Evolutionary conservation across 2,888 invertebrate genomes (phyloP).

Genomic region (Amphipyra berbera): DNA sequence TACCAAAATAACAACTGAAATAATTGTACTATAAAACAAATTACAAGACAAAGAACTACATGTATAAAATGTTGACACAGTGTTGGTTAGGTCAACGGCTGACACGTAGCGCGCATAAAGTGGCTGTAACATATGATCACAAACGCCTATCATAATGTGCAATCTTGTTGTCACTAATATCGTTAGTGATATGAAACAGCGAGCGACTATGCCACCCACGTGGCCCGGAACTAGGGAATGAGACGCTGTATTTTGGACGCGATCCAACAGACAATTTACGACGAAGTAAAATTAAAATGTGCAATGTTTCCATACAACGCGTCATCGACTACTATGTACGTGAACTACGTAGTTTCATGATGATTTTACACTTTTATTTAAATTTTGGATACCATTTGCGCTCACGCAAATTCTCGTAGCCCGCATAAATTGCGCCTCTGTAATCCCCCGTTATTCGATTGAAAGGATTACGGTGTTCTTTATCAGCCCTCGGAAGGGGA

Average conservation of each 20-base stretch:
- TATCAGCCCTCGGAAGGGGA: constrained; percentile 75
- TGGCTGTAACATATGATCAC: constrained; percentile 47
- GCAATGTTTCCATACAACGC: constrained; percentile 65
- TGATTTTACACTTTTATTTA: constrained; percentile 64
- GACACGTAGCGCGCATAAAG: constrained; percentile 32
- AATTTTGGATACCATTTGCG: constrained; percentile 34
- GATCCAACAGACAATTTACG: constrained; percentile 82
- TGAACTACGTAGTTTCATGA: constrained; percentile 27
- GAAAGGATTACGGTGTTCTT: constrained; percentile 83
- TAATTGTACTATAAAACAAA: constrained; percentile 9
- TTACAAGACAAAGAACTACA: constrained; percentile 10
- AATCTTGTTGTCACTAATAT: constrained; percentile 71
- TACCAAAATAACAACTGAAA: constrained; percentile 1
- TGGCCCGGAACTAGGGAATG: constrained; percentile 69
- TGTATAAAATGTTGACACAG: constrained; percentile 32
- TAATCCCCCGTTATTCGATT: constrained; percentile 80
- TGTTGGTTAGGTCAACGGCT: constrained; percentile 40
- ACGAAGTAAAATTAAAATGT: constrained; percentile 82
- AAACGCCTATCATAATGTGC: constrained; percentile 61
- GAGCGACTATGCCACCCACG: constrained; percentile 71
- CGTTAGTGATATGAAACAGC: constrained; percentile 62
- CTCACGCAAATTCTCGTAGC: constrained; percentile 61
- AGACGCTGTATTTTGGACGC: constrained; percentile 73
- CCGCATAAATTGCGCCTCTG: constrained; percentile 72
- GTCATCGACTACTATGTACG: constrained; percentile 68